phyloP scores from a whole-genome alignment of 2,797 vertebrate genomes.

The Darevskia mixta region DNA sequence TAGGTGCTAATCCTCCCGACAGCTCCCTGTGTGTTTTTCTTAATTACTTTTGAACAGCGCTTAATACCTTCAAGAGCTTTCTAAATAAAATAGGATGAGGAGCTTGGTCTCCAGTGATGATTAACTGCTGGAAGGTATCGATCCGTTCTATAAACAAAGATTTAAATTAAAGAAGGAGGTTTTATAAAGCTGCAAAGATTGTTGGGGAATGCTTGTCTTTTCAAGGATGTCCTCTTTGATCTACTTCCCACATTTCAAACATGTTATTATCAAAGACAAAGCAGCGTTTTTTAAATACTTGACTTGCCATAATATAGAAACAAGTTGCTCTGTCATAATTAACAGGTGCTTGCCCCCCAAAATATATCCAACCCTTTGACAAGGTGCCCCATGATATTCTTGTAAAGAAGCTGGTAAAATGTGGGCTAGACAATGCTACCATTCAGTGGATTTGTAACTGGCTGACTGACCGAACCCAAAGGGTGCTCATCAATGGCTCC shows the following conservation, averaged over 20 bases:
- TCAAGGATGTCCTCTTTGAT: slow-evolving; percentile 37
- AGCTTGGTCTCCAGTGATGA: slow-evolving; percentile 11
- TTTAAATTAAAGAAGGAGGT: slow-evolving; percentile 40
- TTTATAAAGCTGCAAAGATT: slow-evolving; percentile 37
- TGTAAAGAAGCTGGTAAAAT: no score
- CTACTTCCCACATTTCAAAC: background rate
- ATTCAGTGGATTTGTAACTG: no score
- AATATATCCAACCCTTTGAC: slow-evolving; percentile 32
- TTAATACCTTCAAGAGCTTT: background rate
- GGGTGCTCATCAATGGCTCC: no score
- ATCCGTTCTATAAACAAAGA: slow-evolving; percentile 57
- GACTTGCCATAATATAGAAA: slow-evolving; percentile 3
- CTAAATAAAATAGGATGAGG: background rate
- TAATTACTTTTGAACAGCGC: background rate
- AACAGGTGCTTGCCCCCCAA: background rate
- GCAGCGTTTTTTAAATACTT: slow-evolving; percentile 21
- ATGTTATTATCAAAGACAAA: background rate
- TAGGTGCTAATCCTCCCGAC: background rate
- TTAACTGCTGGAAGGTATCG: slow-evolving; percentile 41
- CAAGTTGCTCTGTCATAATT: slow-evolving; percentile 25
- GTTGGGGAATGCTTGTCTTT: slow-evolving; percentile 35
- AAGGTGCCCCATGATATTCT: no score
- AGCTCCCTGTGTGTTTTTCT: background rate
- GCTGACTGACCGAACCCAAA: no score
- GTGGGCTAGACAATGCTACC: no score